Conservation (phyloP, 2,113 vertebrate species). For the Cichladusa arquata region DNA sequence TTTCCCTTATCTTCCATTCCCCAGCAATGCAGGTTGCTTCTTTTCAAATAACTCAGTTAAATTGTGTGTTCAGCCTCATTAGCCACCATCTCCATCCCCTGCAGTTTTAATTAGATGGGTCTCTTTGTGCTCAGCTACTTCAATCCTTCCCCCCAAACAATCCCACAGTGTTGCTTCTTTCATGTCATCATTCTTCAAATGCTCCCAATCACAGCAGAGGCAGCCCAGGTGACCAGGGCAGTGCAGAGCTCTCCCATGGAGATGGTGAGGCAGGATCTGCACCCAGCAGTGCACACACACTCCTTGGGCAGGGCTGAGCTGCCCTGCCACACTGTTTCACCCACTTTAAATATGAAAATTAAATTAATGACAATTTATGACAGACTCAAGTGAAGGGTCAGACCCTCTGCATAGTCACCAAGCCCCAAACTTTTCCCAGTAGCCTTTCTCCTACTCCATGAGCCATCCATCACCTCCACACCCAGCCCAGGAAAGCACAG, state of each 20-base stretch:
- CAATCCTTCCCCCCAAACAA: background rate
- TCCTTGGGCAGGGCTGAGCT: background rate
- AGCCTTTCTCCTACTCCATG: background rate
- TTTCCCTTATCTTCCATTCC: background rate
- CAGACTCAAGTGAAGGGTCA: background rate
- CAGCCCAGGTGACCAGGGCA: background rate
- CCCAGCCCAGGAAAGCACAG: background rate
- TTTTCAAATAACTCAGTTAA: constrained; percentile 18
- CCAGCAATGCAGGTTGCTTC: background rate
- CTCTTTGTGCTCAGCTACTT: background rate
- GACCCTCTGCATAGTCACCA: background rate
- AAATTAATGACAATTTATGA: background rate
- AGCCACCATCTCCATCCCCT: background rate
- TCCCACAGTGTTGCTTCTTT: background rate
- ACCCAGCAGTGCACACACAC: background rate
- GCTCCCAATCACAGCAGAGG: background rate
- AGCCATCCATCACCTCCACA: background rate
- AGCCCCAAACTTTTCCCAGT: background rate
- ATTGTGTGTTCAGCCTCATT: constrained; percentile 43
- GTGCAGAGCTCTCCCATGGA: background rate
- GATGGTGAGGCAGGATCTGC: background rate
- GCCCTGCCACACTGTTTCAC: background rate
- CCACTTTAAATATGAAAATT: background rate
- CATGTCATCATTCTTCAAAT: background rate
- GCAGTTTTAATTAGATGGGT: background rate